A percentile compares a stretch with the other conserved stretches of the same genome.
Evolutionary conservation across 2,797 vertebrate genomes (phyloP).

Genomic region (Labeo calbasu): DNA sequence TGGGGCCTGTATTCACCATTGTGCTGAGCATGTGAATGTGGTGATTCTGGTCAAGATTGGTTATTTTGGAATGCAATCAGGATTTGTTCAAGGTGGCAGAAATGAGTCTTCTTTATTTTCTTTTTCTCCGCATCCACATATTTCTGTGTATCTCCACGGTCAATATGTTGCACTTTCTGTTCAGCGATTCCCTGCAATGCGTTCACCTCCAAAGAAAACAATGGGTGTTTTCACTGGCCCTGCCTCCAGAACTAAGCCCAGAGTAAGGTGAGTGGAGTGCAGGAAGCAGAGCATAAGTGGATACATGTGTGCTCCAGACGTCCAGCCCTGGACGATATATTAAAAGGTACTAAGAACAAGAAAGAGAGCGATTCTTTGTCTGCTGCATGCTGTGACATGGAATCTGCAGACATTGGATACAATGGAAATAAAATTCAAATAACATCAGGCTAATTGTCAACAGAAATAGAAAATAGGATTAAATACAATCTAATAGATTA

Average conservation of each 20-base stretch:
- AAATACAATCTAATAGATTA: not conserved
- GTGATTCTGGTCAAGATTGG: not conserved
- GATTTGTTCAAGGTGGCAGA: not conserved
- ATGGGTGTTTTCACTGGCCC: slow-evolving; percentile 57
- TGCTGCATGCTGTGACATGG: slow-evolving; percentile 15
- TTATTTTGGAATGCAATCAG: slow-evolving; percentile 14
- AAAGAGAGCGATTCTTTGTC: slow-evolving; percentile 25
- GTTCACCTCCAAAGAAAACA: slow-evolving; percentile 53
- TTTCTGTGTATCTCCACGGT: slow-evolving; percentile 10
- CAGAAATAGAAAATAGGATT: not conserved
- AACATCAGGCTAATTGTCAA: not conserved
- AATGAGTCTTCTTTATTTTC: not conserved
- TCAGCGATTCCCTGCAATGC: slow-evolving; percentile 23
- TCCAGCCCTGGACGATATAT: slow-evolving; percentile 14
- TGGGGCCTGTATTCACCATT: not conserved
- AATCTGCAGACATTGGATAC: not conserved
- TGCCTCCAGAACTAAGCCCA: slow-evolving; percentile 53
- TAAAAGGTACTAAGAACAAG: slow-evolving; percentile 32
- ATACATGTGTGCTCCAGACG: slow-evolving; percentile 54
- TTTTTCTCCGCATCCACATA: slow-evolving; percentile 14
- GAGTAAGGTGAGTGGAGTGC: slow-evolving; percentile 59
- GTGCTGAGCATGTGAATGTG: slow-evolving; percentile 19
- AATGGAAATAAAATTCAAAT: not conserved
- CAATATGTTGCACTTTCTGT: slow-evolving; percentile 27
- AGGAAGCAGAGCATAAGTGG: slow-evolving; percentile 60